phyloP scores from a whole-genome alignment of 2,797 vertebrate species.

The Tapirus indicus region DNA sequence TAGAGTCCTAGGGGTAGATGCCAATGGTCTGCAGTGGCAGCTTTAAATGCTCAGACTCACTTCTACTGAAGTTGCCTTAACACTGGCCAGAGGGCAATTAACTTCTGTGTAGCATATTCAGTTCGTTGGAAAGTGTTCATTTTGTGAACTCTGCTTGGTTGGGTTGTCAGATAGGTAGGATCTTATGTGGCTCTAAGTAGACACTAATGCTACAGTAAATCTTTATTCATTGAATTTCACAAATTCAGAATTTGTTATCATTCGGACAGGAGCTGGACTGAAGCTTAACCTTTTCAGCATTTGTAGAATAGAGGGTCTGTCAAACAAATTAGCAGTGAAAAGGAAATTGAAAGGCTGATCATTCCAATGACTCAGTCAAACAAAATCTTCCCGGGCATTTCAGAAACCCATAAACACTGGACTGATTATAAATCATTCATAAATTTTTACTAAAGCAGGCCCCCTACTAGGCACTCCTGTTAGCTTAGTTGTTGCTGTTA shows the following conservation, averaged over 20 bases:
- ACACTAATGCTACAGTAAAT: conserved; percentile 37
- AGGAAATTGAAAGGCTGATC: conserved; percentile 13
- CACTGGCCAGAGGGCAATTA: conserved; percentile 20
- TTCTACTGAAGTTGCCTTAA: conserved; percentile 17
- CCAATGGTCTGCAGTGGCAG: background rate
- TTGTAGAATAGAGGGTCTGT: background rate
- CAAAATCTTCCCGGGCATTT: conserved; percentile 48
- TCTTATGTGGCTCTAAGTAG: conserved; percentile 1
- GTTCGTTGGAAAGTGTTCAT: conserved; percentile 30
- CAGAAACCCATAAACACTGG: conserved; percentile 24
- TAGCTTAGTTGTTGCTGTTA: conserved; percentile 31
- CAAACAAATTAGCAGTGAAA: conserved; percentile 51
- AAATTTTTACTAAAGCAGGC: conserved; percentile 30
- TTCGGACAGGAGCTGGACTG: background rate
- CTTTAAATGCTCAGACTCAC: conserved; percentile 24
- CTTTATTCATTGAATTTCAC: conserved; percentile 33
- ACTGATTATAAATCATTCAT: conserved; percentile 42
- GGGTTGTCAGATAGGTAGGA: conserved; percentile 1
- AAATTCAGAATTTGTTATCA: conserved; percentile 50
- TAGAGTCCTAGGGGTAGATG: background rate
- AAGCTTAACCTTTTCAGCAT: conserved; percentile 50
- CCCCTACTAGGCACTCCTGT: background rate
- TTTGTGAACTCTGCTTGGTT: conserved; percentile 28
- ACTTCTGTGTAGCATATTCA: conserved; percentile 7
- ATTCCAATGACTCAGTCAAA: conserved; percentile 34